These are phyloP conservation scores for Drosophila atripex DNA, from an alignment of 2,888 invertebrate species.

Conservation along the genomic window DNA sequence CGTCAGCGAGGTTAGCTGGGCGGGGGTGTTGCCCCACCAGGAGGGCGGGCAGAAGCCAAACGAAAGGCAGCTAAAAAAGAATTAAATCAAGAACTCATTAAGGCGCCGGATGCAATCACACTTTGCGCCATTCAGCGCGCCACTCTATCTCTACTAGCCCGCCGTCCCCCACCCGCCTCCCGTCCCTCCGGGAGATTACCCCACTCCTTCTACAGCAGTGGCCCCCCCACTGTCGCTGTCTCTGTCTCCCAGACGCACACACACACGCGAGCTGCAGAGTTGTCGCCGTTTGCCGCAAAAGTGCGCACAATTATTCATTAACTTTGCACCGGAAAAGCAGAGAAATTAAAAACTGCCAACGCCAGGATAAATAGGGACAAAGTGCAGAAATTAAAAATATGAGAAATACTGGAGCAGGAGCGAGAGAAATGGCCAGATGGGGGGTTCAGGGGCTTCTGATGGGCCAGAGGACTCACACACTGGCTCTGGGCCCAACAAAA, in stretches of 20 bases:
- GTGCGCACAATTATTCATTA: conserved; percentile 83
- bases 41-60: conserved; percentile 52
- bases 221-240: not conserved
- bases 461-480: conserved; percentile 24
- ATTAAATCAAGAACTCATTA: conserved; percentile 83
- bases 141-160: conserved; percentile 40
- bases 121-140: conserved; percentile 79
- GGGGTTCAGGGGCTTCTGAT: not conserved
- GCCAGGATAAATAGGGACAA: conserved; percentile 81
- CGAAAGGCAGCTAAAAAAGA: conserved; percentile 77
- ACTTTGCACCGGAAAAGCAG: conserved; percentile 82
- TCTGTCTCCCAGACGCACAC: conserved; percentile 28
- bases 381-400: conserved; percentile 81
- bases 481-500: conserved; percentile 17
- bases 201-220: not conserved
- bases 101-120: conserved; percentile 83
- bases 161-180: not conserved
- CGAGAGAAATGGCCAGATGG: conserved; percentile 26
- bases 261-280: conserved; percentile 27
- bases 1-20: conserved; percentile 47
- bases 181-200: not conserved
- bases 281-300: conserved; percentile 71
- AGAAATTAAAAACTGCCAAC: conserved; percentile 83
- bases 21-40: not conserved
- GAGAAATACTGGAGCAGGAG: conserved; percentile 61